These are phyloP conservation scores for Tribolium madens DNA, from an alignment of 1,140 invertebrate genomes.

Conservation along the genomic window DNA sequence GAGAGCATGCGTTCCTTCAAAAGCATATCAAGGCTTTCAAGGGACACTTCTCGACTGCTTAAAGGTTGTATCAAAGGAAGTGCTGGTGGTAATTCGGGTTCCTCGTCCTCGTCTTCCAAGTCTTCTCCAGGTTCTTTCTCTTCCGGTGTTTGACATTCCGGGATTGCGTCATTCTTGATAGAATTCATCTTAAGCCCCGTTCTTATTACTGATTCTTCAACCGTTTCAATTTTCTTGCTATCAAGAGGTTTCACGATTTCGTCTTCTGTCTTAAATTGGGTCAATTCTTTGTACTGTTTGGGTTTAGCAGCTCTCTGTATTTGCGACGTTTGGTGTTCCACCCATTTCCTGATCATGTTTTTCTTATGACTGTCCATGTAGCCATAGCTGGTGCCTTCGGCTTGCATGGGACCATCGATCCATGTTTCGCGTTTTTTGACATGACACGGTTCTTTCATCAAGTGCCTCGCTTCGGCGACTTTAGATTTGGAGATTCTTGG, in stretches of 20 bases:
- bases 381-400: constrained; percentile 75
- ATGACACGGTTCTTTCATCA: constrained; percentile 81
- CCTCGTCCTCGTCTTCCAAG: constrained; percentile 79
- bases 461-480: constrained; percentile 83
- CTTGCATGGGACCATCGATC: constrained; percentile 90
- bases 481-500: constrained; percentile 85
- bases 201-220: constrained; percentile 71
- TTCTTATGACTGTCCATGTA: constrained; percentile 94
- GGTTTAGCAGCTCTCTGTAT: constrained; percentile 72
- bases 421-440: constrained; percentile 88
- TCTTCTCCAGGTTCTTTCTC: constrained; percentile 67
- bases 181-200: constrained; percentile 68
- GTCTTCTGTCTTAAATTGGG: constrained; percentile 75
- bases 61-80: constrained; percentile 80
- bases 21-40: constrained; percentile 80
- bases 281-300: constrained; percentile 72
- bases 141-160: constrained; percentile 58
- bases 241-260: constrained; percentile 68
- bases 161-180: constrained; percentile 54
- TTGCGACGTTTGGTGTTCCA: constrained; percentile 89
- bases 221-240: constrained; percentile 66
- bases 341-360: constrained; percentile 93
- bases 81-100: constrained; percentile 80
- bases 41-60: constrained; percentile 81
- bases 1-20: constrained; percentile 74